phyloP scores from a whole-genome alignment of 2,797 vertebrate species.

The Siniperca undulata region DNA sequence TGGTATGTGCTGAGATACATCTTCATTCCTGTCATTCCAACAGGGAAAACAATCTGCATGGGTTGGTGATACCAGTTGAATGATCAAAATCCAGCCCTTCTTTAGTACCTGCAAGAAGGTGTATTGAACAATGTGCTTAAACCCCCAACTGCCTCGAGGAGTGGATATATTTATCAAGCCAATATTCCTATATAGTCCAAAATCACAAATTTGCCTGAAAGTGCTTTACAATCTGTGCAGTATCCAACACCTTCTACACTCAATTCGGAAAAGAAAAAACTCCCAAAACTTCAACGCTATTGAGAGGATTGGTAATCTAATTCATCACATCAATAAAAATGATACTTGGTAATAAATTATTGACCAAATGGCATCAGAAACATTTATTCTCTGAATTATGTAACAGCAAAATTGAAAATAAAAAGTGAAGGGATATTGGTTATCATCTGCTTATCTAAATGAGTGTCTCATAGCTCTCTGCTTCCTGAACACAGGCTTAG shows the following conservation, averaged over 20 bases:
- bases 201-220: not conserved
- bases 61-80: not conserved
- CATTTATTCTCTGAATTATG: not conserved
- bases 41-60: not conserved
- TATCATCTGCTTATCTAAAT: not conserved
- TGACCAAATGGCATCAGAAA: not conserved
- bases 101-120: not conserved
- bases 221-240: not conserved
- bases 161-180: not conserved
- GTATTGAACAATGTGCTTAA: not conserved
- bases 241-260: not conserved
- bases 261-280: not conserved
- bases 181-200: not conserved
- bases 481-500: not conserved
- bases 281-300: not conserved
- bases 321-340: not conserved
- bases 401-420: not conserved
- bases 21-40: constrained; percentile 1
- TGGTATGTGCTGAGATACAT: constrained; percentile 46
- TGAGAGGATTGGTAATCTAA: not conserved
- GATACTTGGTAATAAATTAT: not conserved
- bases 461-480: not conserved
- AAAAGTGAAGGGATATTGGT: not conserved
- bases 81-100: not conserved
- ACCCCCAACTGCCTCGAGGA: not conserved